These are phyloP conservation scores for Euschistus heros DNA, from an alignment of 1,140 invertebrate genomes.

Conservation along the genomic window DNA sequence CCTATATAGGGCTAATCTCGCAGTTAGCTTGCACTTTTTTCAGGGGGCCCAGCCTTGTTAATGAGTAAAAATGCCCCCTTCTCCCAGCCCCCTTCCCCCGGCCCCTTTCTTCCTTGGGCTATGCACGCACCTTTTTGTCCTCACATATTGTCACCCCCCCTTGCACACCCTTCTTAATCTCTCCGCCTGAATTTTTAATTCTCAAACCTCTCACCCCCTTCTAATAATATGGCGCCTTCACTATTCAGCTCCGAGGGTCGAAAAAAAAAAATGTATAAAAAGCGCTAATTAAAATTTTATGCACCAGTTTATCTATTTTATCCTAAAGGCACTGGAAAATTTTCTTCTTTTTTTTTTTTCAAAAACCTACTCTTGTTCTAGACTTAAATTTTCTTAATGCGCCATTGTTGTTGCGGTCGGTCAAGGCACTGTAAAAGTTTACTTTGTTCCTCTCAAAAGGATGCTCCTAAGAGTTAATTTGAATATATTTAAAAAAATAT, in stretches of 20 bases:
- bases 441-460: too few species aligned
- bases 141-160: constrained; percentile 6
- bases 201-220: constrained; percentile 6
- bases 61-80: constrained; percentile 11
- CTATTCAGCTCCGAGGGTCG: too few species aligned
- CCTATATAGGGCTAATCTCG: constrained; percentile 7
- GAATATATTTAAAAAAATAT: too few species aligned
- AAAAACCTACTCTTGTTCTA: too few species aligned
- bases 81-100: neutral
- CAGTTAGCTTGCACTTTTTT: constrained; percentile 8
- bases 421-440: too few species aligned
- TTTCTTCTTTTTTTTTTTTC: too few species aligned
- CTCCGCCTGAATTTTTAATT: constrained; percentile 10
- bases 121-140: neutral
- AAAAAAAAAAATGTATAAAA: neutral
- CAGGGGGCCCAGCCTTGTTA: neutral
- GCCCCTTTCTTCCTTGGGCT: neutral
- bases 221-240: neutral
- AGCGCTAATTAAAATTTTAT: constrained; percentile 14
- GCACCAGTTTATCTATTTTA: constrained; percentile 1
- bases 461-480: too few species aligned
- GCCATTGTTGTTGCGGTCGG: too few species aligned
- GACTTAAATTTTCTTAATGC: too few species aligned
- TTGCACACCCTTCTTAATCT: constrained; percentile 5
- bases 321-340: neutral